Conservation (phyloP, 1,140 invertebrate genomes). For the Oryzaephilus surinamensis region DNA sequence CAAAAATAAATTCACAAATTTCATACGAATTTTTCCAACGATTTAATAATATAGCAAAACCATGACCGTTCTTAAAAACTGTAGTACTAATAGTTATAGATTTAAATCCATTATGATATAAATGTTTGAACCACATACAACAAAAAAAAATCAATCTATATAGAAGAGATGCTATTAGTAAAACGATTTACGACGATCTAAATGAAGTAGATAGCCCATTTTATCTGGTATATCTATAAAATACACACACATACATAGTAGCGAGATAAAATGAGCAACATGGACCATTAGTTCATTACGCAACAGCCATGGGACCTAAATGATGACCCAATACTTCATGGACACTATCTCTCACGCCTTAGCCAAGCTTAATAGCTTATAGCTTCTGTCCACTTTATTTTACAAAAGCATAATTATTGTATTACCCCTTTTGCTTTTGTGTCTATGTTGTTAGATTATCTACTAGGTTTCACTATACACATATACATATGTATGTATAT, state of each 20-base stretch:
- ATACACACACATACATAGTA: constrained; percentile 10
- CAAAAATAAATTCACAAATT: too few species aligned
- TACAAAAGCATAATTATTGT: constrained; percentile 15
- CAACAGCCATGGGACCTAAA: constrained; percentile 18
- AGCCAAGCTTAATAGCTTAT: constrained; percentile 19
- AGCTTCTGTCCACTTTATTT: constrained; percentile 13
- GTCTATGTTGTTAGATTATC: constrained; percentile 9
- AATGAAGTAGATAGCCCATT: constrained; percentile 15
- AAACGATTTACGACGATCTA: constrained; percentile 12
- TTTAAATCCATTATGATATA: too few species aligned
- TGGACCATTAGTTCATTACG: constrained; percentile 21
- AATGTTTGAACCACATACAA: too few species aligned
- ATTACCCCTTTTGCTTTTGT: constrained; percentile 11
- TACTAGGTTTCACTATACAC: constrained; percentile 6
- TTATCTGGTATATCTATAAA: constrained; percentile 9
- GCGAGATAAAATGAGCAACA: constrained; percentile 16
- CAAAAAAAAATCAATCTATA: constrained; percentile 13
- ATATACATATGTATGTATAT: too few species aligned
- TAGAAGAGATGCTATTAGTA: constrained; percentile 13
- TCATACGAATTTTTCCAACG: too few species aligned
- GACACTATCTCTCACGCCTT: constrained; percentile 16
- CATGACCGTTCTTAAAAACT: too few species aligned
- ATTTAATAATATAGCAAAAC: too few species aligned
- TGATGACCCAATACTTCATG: constrained; percentile 19
- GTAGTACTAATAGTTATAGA: too few species aligned